phyloP scores from a whole-genome alignment of 2,888 invertebrate species.

The Tipula vernalis region DNA sequence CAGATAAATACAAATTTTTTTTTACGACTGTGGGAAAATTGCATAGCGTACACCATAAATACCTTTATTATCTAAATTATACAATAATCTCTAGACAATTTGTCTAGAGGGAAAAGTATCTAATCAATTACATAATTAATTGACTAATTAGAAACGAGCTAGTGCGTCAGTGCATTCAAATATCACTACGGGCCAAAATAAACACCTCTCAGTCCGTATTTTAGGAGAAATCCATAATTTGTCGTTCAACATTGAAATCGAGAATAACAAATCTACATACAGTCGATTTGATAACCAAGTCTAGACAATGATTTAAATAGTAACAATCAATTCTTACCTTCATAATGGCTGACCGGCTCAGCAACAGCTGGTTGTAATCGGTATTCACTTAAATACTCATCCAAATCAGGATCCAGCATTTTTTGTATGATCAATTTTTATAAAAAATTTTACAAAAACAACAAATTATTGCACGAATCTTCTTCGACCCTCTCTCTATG shows the following conservation, averaged over 20 bases:
- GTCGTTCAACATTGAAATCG: no score
- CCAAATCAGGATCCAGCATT: conserved; percentile 28
- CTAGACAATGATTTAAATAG: background rate
- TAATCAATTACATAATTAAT: background rate
- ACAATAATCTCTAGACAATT: background rate
- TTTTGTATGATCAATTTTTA: background rate
- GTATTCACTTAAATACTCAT: conserved; percentile 33
- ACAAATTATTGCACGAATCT: background rate
- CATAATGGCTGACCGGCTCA: conserved; percentile 31
- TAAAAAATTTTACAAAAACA: background rate
- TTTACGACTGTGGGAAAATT: background rate
- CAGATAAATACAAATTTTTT: background rate
- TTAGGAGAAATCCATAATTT: no score
- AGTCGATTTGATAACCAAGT: background rate
- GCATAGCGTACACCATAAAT: background rate
- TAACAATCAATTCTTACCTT: conserved; percentile 22
- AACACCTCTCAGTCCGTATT: no score
- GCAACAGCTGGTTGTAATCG: conserved; percentile 27
- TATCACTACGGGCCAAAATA: no score
- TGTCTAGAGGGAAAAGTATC: background rate
- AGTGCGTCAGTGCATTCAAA: no score
- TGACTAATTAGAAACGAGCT: background rate
- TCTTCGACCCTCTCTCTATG: background rate
- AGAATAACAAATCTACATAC: background rate
- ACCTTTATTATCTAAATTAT: background rate